Conservation (phyloP, 1,140 invertebrate species). For the Phocides pigmalion region DNA sequence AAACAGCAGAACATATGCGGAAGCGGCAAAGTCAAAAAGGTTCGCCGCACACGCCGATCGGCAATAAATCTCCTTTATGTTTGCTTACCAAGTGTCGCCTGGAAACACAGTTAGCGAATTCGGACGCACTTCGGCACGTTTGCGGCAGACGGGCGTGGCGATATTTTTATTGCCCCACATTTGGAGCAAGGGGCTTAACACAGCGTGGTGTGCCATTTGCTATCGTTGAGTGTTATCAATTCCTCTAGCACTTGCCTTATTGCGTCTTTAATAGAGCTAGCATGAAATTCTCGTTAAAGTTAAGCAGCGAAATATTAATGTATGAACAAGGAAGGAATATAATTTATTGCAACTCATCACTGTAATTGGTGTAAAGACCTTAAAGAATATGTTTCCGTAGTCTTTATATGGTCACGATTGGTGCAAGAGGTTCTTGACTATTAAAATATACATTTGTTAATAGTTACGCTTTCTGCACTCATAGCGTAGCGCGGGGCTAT, state of each 20-base stretch:
- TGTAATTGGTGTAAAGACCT: neutral
- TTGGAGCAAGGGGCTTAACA: slow-evolving; percentile 52
- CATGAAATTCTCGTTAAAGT: neutral
- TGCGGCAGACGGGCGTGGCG: slow-evolving; percentile 50
- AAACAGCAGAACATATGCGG: slow-evolving; percentile 18
- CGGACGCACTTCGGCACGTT: slow-evolving; percentile 55
- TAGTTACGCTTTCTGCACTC: no score
- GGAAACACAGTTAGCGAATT: slow-evolving; percentile 64
- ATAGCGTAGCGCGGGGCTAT: no score
- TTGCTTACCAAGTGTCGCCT: slow-evolving; percentile 69
- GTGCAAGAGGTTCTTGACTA: no score
- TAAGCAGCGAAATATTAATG: neutral
- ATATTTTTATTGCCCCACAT: slow-evolving; percentile 67
- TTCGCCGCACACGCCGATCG: slow-evolving; percentile 54
- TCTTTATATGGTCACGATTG: neutral
- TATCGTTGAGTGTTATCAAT: slow-evolving; percentile 42
- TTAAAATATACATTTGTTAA: no score
- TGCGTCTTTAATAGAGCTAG: neutral
- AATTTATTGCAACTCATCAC: neutral
- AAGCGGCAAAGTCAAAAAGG: slow-evolving; percentile 28
- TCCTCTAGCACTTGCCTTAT: slow-evolving; percentile 2
- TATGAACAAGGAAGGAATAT: slow-evolving; percentile 1
- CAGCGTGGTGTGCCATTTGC: slow-evolving; percentile 48
- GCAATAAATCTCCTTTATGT: slow-evolving; percentile 70
- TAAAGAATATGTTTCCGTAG: neutral